A percentile compares a stretch with the other conserved stretches of the same genome.
Conservation (phyloP, 2,797 vertebrate species). For the Diglossa cyanea region DNA sequence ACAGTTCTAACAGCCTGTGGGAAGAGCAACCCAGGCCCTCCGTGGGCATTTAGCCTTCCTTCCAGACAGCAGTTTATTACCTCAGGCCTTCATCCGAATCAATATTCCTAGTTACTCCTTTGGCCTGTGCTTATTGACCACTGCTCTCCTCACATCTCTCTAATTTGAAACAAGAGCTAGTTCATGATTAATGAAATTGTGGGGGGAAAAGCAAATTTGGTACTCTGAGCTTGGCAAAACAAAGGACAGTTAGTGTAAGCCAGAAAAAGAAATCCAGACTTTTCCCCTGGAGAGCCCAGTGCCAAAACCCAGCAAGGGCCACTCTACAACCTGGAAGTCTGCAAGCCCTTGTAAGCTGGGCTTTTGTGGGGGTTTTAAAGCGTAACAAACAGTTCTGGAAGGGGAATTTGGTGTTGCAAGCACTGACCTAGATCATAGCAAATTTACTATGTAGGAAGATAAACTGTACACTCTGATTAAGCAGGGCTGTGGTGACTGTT, state of each 20-base stretch:
- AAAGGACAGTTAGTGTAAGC: neutral
- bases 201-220: fast-evolving
- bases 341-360: neutral
- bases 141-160: neutral
- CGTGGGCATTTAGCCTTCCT: neutral
- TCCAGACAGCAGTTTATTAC: neutral
- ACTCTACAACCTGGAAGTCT: too few relatives aligned
- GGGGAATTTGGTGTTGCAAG: neutral
- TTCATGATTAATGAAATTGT: neutral
- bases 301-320: neutral
- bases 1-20: neutral
- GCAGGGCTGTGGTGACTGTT: neutral
- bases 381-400: neutral
- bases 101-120: neutral
- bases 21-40: neutral
- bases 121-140: neutral
- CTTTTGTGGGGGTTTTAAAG: neutral
- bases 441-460: neutral
- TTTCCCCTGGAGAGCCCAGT: neutral
- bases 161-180: neutral
- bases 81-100: neutral
- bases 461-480: slow-evolving; percentile 18
- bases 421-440: slow-evolving; percentile 26
- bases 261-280: neutral
- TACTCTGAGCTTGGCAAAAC: neutral